These are phyloP conservation scores for Philereme transversata DNA, from an alignment of 2,888 invertebrate genomes.

Conservation along the genomic window DNA sequence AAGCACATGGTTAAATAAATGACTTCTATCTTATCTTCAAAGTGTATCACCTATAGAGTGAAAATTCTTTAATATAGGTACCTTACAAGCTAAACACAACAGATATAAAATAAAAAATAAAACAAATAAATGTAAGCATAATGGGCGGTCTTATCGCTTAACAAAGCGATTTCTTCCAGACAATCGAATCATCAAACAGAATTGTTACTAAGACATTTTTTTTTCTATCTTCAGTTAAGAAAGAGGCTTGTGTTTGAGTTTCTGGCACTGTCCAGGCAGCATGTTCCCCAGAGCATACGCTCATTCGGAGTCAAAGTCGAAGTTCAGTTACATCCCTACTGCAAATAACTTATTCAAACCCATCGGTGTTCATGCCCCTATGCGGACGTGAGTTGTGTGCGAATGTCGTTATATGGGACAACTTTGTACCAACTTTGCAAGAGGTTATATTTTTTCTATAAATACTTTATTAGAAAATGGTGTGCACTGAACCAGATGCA, in stretches of 20 bases:
- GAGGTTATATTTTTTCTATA: conserved; percentile 44
- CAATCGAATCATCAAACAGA: too few relatives aligned
- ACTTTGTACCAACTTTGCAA: conserved; percentile 48
- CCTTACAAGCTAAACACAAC: too few relatives aligned
- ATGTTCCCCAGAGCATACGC: conserved; percentile 1
- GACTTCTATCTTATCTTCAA: too few relatives aligned
- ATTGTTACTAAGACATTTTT: too few relatives aligned
- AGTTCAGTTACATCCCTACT: conserved; percentile 29
- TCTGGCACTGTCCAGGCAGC: neutral
- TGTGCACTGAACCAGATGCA: conserved; percentile 34
- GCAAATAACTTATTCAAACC: conserved; percentile 64
- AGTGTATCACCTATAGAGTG: too few relatives aligned
- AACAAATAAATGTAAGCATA: too few relatives aligned
- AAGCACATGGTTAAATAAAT: too few relatives aligned
- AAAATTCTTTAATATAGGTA: too few relatives aligned
- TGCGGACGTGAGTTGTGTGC: conserved; percentile 52
- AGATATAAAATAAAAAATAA: too few relatives aligned
- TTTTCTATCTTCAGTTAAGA: neutral
- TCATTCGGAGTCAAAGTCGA: conserved; percentile 16
- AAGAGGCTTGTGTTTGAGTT: neutral
- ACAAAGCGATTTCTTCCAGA: too few relatives aligned
- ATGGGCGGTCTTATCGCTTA: too few relatives aligned
- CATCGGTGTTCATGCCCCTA: conserved; percentile 49
- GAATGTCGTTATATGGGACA: conserved; percentile 54
- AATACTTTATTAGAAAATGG: conserved; percentile 48